Conservation (phyloP, 2,888 invertebrate species). For the Stramonita haemastoma region DNA sequence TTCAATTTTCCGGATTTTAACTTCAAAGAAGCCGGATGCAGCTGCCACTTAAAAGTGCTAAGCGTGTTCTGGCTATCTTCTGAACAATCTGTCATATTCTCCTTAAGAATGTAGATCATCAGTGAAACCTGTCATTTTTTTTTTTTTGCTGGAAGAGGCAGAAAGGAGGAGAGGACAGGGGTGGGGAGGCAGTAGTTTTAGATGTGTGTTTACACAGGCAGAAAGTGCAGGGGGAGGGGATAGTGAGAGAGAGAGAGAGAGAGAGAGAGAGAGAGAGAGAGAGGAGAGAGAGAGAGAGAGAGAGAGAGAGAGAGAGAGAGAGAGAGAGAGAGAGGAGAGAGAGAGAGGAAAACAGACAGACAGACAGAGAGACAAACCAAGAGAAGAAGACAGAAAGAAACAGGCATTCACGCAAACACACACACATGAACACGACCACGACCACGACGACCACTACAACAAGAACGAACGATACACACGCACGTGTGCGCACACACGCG, state of each 20-base stretch:
- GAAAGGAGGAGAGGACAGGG: not conserved
- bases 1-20: too few relatives aligned
- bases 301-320: not conserved
- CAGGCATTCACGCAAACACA: too few relatives aligned
- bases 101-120: not conserved
- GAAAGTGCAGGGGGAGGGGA: not conserved
- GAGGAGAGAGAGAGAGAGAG: not conserved
- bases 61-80: not conserved
- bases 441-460: too few relatives aligned
- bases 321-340: not conserved
- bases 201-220: not conserved
- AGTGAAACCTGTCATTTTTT: not conserved
- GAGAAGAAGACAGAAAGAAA: too few relatives aligned
- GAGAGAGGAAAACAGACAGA: not conserved
- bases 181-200: not conserved
- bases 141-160: not conserved
- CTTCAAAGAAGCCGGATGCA: too few relatives aligned
- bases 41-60: not conserved
- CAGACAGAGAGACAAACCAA: too few relatives aligned
- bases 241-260: not conserved
- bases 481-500: too few relatives aligned
- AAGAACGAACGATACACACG: too few relatives aligned
- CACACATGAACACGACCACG: too few relatives aligned
- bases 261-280: not conserved
- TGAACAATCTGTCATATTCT: not conserved